Evolutionary conservation across 2,888 invertebrate genomes (phyloP).

Genomic region (Oligia strigilis): DNA sequence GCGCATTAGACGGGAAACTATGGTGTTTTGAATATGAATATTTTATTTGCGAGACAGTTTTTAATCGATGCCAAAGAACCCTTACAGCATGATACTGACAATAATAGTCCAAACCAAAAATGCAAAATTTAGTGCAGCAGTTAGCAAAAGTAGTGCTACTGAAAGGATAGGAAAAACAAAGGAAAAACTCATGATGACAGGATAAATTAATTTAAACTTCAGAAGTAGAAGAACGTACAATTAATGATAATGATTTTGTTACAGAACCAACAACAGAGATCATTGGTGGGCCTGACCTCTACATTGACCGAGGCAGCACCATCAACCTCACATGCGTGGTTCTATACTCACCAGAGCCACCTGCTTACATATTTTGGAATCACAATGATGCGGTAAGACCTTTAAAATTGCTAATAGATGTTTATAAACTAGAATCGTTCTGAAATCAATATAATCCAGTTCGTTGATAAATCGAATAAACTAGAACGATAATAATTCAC

Average conservation of each 20-base stretch:
- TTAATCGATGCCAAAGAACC: neutral
- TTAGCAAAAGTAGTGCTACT: neutral
- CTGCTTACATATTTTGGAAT: slow-evolving; percentile 98
- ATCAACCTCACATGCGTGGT: slow-evolving; percentile 98
- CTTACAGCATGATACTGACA: neutral
- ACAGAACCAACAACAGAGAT: slow-evolving; percentile 98
- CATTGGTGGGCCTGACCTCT: slow-evolving; percentile 97
- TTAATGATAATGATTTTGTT: slow-evolving; percentile 78
- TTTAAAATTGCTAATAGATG: neutral
- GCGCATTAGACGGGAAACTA: neutral
- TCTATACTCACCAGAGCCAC: slow-evolving; percentile 97
- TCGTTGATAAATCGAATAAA: neutral
- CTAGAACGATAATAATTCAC: neutral
- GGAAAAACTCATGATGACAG: no score
- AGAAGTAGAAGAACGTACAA: neutral
- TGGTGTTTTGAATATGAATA: neutral
- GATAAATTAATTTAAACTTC: neutral
- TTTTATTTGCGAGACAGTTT: neutral
- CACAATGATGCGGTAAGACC: slow-evolving; percentile 96
- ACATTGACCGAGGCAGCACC: slow-evolving; percentile 97
- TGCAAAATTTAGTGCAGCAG: neutral
- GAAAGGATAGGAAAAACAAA: neutral
- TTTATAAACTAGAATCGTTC: neutral
- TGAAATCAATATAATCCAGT: neutral
- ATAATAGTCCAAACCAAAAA: neutral